Conservation (phyloP, 2,113 vertebrate species). For the Merops nubicus region DNA sequence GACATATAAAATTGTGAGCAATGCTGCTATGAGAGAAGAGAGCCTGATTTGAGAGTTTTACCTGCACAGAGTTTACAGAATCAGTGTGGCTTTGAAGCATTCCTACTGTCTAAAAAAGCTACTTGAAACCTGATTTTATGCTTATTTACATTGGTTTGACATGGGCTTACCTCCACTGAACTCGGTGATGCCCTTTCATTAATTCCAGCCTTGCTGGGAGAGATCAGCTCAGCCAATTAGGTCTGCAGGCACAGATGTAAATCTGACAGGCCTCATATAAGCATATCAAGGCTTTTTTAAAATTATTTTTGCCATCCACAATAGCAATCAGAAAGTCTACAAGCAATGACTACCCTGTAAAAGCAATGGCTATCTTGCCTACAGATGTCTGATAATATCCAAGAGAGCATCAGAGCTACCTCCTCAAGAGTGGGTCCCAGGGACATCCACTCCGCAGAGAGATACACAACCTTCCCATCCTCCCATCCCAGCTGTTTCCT, state of each 20-base stretch:
- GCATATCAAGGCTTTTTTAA: not conserved
- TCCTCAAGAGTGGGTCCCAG: not conserved
- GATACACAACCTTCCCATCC: not conserved
- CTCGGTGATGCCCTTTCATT: not conserved
- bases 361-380: not conserved
- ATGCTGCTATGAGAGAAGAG: not conserved
- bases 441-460: not conserved
- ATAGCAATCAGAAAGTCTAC: not conserved
- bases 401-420: rapidly evolving
- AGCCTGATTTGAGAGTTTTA: not conserved
- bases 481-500: not conserved
- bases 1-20: not conserved
- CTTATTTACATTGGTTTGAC: not conserved
- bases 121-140: not conserved
- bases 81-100: not conserved
- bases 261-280: not conserved
- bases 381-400: not conserved
- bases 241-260: not conserved
- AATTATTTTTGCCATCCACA: not conserved
- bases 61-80: not conserved
- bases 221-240: not conserved
- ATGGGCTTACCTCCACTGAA: not conserved
- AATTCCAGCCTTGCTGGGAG: not conserved
- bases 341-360: not conserved
- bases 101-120: not conserved